Evolutionary conservation across 92 coral and sea anemone genomes (phyloP), one percentile per base, ranked within the genome.

Genomic region (Hydrozoanthus gracilis): DNA sequence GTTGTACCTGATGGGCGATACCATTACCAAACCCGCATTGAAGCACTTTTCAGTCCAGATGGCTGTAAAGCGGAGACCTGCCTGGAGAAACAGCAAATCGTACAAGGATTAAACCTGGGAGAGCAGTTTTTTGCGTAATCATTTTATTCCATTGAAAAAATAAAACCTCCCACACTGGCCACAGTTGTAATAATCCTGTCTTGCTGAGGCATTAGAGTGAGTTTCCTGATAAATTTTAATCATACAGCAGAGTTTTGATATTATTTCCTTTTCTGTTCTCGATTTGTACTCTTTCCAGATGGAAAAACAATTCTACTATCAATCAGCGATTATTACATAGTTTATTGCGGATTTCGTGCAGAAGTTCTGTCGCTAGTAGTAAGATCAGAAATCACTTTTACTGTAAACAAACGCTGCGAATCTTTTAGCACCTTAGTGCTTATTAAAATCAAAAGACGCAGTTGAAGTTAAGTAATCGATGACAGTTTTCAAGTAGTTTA

Each of bases 401-500:
- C 39, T 20, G 39, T 27, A 68, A 35, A 8, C 5, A 10, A 9
- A 2, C 48, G 4, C 10, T 27, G 39, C 39, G 39, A 68, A 17
- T 3, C 7, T 4, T 27, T 52, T 16, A 18, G 44, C 66, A 13
- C 66, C 12, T 76, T 51, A 16, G 65, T 76, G 17, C 4, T 35
- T 49, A 51, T 10, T 20, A 35, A 39, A 9, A 52, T 20, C 66
- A 52, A 8, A 66, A 76, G n/a, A 48, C 46, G 48, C 45, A 9
- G 64, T 35, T 54, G 44, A 54, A 27, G 16, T 76, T 16, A 76
- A 76, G 82, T 51, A 12, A 13, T 54, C 4, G 82, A 48, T 52
- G 82, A 76, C 49, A 54, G 7, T 27, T 52, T 54, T 54, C 66
- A 76, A 76, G 65, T 51, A 76, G 82, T 6, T 12, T 18, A 27